A percentile compares a stretch with the other conserved stretches of the same genome.
Conservation (phyloP, 2,113 vertebrate genomes). For the Mesembrinibis cayennensis region DNA sequence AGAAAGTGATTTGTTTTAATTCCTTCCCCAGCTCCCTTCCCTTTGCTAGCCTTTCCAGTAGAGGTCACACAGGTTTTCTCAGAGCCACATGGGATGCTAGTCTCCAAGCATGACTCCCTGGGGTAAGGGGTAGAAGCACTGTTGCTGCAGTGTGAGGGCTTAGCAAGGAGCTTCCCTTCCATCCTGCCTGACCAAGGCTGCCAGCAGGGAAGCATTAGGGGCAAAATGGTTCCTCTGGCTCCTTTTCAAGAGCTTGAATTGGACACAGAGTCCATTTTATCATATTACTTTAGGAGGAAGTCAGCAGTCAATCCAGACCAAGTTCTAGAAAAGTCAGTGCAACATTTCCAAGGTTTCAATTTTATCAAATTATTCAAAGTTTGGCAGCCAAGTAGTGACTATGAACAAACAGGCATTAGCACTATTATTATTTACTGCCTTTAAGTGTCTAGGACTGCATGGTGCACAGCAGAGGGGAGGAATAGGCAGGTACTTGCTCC, state of each 20-base stretch:
- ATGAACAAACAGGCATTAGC: not conserved
- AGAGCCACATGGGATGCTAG: not conserved
- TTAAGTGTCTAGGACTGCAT: not conserved
- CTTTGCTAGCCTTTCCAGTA: not conserved
- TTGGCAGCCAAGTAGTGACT: not conserved
- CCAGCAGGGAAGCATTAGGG: not conserved
- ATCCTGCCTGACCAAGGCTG: not conserved
- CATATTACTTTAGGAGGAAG: not conserved
- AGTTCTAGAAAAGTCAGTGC: not conserved
- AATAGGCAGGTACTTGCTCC: not conserved
- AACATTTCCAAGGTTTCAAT: not conserved
- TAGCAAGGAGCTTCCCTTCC: not conserved
- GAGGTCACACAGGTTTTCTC: not conserved
- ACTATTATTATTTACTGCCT: not conserved
- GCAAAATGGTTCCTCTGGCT: slow-evolving; percentile 18
- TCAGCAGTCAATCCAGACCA: not conserved
- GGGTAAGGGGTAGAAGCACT: not conserved
- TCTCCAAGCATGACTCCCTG: not conserved
- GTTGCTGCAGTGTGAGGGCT: not conserved
- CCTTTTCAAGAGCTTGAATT: not conserved
- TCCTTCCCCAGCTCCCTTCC: not conserved
- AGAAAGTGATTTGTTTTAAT: not conserved
- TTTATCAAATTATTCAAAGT: not conserved
- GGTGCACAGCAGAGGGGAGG: not conserved
- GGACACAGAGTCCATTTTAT: not conserved